Evolutionary conservation across 2,888 invertebrate genomes (phyloP), one percentile per base, ranked within the genome.

Genomic region (Athalia cordata): DNA sequence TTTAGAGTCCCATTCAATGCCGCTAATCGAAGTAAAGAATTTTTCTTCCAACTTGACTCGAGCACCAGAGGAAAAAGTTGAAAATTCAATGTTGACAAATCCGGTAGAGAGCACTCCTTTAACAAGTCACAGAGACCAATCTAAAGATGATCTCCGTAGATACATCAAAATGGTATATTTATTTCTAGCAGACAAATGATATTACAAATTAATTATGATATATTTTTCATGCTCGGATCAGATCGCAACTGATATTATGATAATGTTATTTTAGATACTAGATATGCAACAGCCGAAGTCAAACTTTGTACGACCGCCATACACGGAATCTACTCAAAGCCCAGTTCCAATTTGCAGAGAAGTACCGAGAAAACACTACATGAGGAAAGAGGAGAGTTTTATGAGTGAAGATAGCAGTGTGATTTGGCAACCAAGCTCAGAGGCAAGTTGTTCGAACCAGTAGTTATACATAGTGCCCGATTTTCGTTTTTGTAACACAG

Each of bases 101-200:
- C 86, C 87, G 3, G 83, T 85, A n/a, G 86, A 87, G 6, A 89
- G 91, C 64, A 89, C 89, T 8, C 90, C 90, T 3, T 74, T 90
- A 43, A 87, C 86, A n/a, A 89, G 86, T 80, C 88, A 85, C 82
- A 87, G 81, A 74, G 88, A 87, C 43, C 75, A 75, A 76, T 86
- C 88, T 0, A 91, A 89, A 77, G 89, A 88, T 77, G 91, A 92
- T 82, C 86, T 92, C 29, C 90, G 91, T 79, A 91, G 90, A 86
- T 92, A 91, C 81, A 90, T 92, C 59, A 90, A 91, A 87, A 89
- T 92, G 91, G 92, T 92, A 83, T 82, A 61, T 61, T 61, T 13
- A 15, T 15, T 8, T 50, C 0, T 0, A 50, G n/a, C 50, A 66
- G n/a, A 55, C 5, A 57, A 55, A 0, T n/a, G 8, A 13, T 57